Conservation (phyloP, 2,113 vertebrate species). For the Protomyctophum bolini region DNA sequence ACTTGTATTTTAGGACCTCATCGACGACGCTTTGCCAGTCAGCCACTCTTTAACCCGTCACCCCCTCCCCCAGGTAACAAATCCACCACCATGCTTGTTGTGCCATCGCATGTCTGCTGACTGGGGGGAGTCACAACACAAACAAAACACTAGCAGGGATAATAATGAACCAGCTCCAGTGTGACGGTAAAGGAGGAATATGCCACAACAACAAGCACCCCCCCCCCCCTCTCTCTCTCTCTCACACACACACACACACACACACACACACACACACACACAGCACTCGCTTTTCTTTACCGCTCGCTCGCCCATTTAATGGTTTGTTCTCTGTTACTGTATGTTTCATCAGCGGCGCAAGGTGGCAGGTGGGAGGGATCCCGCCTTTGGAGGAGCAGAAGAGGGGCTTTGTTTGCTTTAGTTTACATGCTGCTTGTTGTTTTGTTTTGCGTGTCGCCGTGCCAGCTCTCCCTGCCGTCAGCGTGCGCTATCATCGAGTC, state of each 20-base stretch:
- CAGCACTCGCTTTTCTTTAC: slow-evolving; percentile 43
- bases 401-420: slow-evolving; percentile 80
- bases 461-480: slow-evolving; percentile 70
- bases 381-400: slow-evolving; percentile 69
- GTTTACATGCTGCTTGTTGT: slow-evolving; percentile 77
- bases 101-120: slow-evolving; percentile 47
- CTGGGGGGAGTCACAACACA: slow-evolving; percentile 46
- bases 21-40: slow-evolving; percentile 62
- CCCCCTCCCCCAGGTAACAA: slow-evolving; percentile 63
- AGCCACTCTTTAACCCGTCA: slow-evolving; percentile 64
- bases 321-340: slow-evolving; percentile 71
- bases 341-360: slow-evolving; percentile 78
- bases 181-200: slow-evolving; percentile 48
- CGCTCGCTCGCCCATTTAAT: slow-evolving; percentile 65
- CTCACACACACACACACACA: slow-evolving; percentile 20
- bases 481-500: slow-evolving; percentile 65
- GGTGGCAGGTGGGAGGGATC: slow-evolving; percentile 75
- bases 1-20: slow-evolving; percentile 57
- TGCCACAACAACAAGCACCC: slow-evolving; percentile 64
- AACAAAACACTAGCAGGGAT: slow-evolving; percentile 57
- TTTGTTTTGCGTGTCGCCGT: slow-evolving; percentile 71
- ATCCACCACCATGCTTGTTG: slow-evolving; percentile 48
- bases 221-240: slow-evolving; percentile 2
- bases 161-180: slow-evolving; percentile 71
- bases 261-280: slow-evolving; percentile 14